A percentile compares a stretch with the other conserved stretches of the same genome.
Conservation (phyloP, 2,888 invertebrate genomes). For the Pristionchus fissidentatus region DNA sequence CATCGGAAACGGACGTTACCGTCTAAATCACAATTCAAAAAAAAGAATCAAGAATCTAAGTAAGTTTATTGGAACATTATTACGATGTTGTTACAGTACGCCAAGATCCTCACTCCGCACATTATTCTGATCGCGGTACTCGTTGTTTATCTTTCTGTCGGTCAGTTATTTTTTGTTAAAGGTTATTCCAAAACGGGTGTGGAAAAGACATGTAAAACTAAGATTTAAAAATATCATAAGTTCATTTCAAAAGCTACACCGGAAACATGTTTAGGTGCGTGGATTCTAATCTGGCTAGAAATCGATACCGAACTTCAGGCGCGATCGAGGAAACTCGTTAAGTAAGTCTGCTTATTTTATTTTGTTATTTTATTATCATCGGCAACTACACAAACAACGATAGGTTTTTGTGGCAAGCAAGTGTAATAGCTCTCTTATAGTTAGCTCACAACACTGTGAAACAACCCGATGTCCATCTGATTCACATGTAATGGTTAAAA, state of each 20-base stretch:
- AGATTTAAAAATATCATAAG: not conserved
- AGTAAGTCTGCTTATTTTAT: constrained; percentile 46
- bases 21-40: too few species aligned
- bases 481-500: too few species aligned
- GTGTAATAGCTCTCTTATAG: too few species aligned
- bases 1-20: too few species aligned
- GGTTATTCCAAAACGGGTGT: not conserved
- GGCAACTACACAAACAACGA: not conserved
- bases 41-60: too few species aligned
- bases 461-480: too few species aligned
- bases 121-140: constrained; percentile 74
- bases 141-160: constrained; percentile 74
- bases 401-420: too few species aligned
- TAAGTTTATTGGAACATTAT: too few species aligned
- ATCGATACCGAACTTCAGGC: constrained; percentile 71
- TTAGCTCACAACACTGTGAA: too few species aligned
- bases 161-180: constrained; percentile 49
- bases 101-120: constrained; percentile 69
- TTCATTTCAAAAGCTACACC: not conserved
- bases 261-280: constrained; percentile 54
- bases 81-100: constrained; percentile 19
- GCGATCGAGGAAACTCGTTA: constrained; percentile 63
- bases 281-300: constrained; percentile 74
- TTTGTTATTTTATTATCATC: not conserved
- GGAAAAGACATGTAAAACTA: not conserved